Evolutionary conservation across 2,797 vertebrate species (phyloP).

Genomic region (Discoglossus pictus): DNA sequence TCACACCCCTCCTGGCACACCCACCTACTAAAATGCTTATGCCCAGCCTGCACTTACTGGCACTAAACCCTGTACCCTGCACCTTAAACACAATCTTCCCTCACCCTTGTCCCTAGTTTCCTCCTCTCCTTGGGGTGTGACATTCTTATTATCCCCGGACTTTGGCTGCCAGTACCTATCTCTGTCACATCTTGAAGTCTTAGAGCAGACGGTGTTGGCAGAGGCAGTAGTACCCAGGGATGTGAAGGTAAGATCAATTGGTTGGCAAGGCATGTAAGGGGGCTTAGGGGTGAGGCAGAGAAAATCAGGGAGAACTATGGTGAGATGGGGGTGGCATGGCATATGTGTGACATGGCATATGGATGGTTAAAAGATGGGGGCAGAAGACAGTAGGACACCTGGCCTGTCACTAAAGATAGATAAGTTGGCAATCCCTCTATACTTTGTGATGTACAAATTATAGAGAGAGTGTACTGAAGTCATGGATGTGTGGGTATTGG

Average conservation of each 20-base stretch:
- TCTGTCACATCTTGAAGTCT: constrained; percentile 26
- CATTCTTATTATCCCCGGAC: constrained; percentile 23
- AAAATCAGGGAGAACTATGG: background rate
- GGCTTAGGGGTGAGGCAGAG: background rate
- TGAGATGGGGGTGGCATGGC: background rate
- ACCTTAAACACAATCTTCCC: background rate
- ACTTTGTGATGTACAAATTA: too few species aligned
- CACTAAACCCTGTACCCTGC: too few species aligned
- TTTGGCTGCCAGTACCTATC: constrained; percentile 26
- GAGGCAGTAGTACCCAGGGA: background rate
- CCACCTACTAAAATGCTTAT: too few species aligned
- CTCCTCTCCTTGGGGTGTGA: constrained; percentile 44
- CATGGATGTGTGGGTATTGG: too few species aligned
- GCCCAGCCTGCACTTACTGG: too few species aligned
- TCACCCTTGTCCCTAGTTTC: background rate
- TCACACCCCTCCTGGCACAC: too few species aligned
- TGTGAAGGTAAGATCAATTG: constrained; percentile 23
- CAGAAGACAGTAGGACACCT: too few species aligned
- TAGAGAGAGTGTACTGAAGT: too few species aligned
- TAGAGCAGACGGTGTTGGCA: constrained; percentile 5
- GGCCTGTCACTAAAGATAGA: too few species aligned
- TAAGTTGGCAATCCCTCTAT: too few species aligned
- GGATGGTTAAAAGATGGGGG: too few species aligned
- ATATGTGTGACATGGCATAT: too few species aligned
- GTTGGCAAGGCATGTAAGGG: background rate